These are phyloP conservation scores for Sebastes dallii DNA, from an alignment of 2,797 vertebrate species.

Conservation along the genomic window DNA sequence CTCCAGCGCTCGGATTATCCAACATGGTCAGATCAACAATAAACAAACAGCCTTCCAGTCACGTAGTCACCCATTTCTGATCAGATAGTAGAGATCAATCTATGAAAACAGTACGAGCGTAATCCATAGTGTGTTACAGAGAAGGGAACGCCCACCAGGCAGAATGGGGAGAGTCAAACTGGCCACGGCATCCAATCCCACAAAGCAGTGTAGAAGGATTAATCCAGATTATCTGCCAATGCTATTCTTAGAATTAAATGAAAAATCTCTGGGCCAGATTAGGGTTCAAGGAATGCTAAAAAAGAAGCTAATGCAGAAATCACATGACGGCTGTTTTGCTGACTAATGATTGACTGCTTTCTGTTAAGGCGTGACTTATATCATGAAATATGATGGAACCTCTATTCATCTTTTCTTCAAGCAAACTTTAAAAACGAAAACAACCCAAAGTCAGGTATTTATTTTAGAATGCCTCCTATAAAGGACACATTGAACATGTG, in stretches of 20 bases:
- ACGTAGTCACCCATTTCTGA: constrained; percentile 43
- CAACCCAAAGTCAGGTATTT: neutral
- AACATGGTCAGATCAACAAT: constrained; percentile 48
- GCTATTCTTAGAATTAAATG: constrained; percentile 73
- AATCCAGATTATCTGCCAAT: constrained; percentile 71
- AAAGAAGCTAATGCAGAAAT: constrained; percentile 26
- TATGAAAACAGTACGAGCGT: constrained; percentile 13
- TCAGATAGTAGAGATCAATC: constrained; percentile 54
- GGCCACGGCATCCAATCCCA: constrained; percentile 40
- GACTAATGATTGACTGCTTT: neutral
- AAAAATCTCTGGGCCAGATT: constrained; percentile 52
- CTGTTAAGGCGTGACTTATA: neutral
- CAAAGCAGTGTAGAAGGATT: constrained; percentile 58
- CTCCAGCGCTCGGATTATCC: constrained; percentile 46
- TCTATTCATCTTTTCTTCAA: neutral
- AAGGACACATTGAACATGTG: neutral
- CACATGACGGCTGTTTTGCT: neutral
- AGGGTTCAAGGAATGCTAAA: constrained; percentile 38
- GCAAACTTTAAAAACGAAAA: neutral
- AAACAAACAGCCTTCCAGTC: constrained; percentile 55
- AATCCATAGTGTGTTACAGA: constrained; percentile 31
- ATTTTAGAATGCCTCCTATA: neutral
- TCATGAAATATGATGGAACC: neutral
- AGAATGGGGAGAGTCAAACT: constrained; percentile 8
- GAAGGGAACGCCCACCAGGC: constrained; percentile 7